These are phyloP conservation scores for Blera fallax DNA, from an alignment of 2,888 invertebrate species.

Conservation along the genomic window DNA sequence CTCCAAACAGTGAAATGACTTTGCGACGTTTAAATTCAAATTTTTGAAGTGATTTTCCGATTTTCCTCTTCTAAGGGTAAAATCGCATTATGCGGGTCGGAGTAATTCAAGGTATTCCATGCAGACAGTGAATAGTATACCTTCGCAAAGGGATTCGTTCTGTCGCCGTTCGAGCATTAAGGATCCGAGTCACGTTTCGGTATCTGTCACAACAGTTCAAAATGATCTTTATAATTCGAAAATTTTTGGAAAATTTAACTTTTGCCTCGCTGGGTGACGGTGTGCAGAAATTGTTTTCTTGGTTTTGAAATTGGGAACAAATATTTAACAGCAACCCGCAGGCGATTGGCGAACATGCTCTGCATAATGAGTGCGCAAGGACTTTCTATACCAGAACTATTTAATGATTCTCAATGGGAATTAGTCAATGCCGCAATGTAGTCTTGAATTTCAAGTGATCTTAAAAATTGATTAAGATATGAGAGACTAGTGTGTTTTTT, in stretches of 20 bases:
- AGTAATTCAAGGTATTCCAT: slow-evolving; percentile 66
- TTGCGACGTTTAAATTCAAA: slow-evolving; percentile 63
- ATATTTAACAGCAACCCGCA: slow-evolving; percentile 48
- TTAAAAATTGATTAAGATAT: slow-evolving; percentile 20
- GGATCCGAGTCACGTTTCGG: slow-evolving; percentile 58
- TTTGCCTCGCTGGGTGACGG: not conserved
- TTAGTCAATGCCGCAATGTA: slow-evolving; percentile 8
- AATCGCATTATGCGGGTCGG: slow-evolving; percentile 55
- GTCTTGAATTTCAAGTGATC: slow-evolving; percentile 27
- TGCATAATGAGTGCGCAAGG: slow-evolving; percentile 31
- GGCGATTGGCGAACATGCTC: slow-evolving; percentile 41
- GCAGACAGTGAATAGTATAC: slow-evolving; percentile 38
- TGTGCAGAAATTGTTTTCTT: slow-evolving; percentile 28
- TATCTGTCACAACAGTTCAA: slow-evolving; percentile 61
- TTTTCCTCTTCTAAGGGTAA: not conserved
- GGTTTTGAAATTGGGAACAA: not conserved
- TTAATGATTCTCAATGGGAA: slow-evolving; percentile 48
- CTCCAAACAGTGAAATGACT: slow-evolving; percentile 39
- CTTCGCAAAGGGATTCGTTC: not conserved
- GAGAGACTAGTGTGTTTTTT: not conserved
- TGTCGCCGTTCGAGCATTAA: slow-evolving; percentile 3
- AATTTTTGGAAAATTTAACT: slow-evolving; percentile 57
- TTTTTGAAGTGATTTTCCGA: slow-evolving; percentile 55
- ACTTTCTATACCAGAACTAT: slow-evolving; percentile 19
- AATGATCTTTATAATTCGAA: slow-evolving; percentile 61